phyloP scores from a whole-genome alignment of 2,888 invertebrate genomes.

The Sacculina carcini region DNA sequence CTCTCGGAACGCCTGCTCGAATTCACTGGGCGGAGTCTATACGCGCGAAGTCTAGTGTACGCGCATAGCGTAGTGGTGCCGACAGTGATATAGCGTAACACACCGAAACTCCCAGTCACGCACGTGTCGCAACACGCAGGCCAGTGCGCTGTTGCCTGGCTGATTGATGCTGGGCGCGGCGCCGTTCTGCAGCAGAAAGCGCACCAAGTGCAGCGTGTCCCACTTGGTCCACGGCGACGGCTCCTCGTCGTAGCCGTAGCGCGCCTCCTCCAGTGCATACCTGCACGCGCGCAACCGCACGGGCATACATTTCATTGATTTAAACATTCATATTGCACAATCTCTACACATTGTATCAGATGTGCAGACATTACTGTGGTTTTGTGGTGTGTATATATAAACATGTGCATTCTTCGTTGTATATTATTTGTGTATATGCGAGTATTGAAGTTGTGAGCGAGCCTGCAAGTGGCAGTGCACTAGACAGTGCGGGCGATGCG shows the following conservation, averaged over 20 bases:
- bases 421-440: too few species aligned
- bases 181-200: slow-evolving; percentile 26
- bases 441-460: too few species aligned
- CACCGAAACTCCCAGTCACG: slow-evolving; percentile 36
- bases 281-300: slow-evolving; percentile 16
- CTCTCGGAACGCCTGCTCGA: too few species aligned
- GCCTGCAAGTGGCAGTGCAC: too few species aligned
- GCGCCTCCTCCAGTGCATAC: slow-evolving; percentile 39
- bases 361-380: background rate
- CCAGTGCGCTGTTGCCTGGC: slow-evolving; percentile 36
- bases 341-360: background rate
- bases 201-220: slow-evolving; percentile 40
- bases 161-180: slow-evolving; percentile 41
- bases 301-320: background rate
- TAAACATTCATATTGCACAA: too few species aligned
- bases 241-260: slow-evolving; percentile 28
- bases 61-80: too few species aligned
- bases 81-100: too few species aligned
- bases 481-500: too few species aligned
- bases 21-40: too few species aligned
- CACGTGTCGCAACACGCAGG: slow-evolving; percentile 38
- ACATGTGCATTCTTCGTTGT: too few species aligned
- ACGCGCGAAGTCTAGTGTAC: too few species aligned
- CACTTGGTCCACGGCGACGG: slow-evolving; percentile 35
- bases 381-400: too few species aligned